Evolutionary conservation across 53 echinoderm and acorn worm species (phyloP).

Genomic region (Pentamera pediparva): DNA sequence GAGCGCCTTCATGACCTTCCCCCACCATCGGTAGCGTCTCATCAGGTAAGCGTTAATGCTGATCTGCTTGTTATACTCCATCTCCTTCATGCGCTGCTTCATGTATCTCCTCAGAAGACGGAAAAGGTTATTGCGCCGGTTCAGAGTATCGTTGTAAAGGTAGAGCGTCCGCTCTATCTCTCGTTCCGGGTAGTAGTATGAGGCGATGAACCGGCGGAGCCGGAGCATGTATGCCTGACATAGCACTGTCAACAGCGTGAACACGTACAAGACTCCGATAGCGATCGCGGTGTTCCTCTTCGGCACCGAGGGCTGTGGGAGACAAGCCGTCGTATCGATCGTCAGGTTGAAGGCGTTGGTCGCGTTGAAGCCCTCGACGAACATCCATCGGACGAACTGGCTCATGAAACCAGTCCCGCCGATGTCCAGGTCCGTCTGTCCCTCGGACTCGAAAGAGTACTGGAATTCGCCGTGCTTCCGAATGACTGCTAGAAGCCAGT

Average conservation of each 20-base stretch:
- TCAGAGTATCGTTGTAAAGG: conserved; percentile 77
- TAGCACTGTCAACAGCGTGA: conserved; percentile 64
- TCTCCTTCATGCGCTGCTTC: conserved; percentile 58
- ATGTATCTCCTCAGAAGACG: conserved; percentile 54
- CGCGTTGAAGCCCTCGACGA: conserved; percentile 69
- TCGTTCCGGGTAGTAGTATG: conserved; percentile 82
- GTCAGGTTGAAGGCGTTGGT: conserved; percentile 55
- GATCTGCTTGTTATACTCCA: conserved; percentile 44
- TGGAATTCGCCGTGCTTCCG: conserved; percentile 62
- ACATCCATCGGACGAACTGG: conserved; percentile 48
- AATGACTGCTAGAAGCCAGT: conserved; percentile 57
- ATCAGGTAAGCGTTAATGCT: conserved; percentile 67
- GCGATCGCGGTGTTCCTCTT: conserved; percentile 45
- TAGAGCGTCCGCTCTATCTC: conserved; percentile 67
- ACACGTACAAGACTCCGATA: conserved; percentile 61
- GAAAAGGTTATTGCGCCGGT: conserved; percentile 59
- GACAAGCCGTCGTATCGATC: conserved; percentile 60
- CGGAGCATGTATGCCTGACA: conserved; percentile 82
- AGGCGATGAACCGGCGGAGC: conserved; percentile 64
- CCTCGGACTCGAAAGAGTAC: conserved; percentile 51
- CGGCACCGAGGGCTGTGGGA: conserved; percentile 56
- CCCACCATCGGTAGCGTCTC: conserved; percentile 49
- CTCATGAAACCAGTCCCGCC: conserved; percentile 58
- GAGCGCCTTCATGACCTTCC: conserved; percentile 44
- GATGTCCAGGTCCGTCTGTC: conserved; percentile 51